Evolutionary conservation across 2,797 vertebrate species (phyloP).

Genomic region (Scolopax bukidnonensis): DNA sequence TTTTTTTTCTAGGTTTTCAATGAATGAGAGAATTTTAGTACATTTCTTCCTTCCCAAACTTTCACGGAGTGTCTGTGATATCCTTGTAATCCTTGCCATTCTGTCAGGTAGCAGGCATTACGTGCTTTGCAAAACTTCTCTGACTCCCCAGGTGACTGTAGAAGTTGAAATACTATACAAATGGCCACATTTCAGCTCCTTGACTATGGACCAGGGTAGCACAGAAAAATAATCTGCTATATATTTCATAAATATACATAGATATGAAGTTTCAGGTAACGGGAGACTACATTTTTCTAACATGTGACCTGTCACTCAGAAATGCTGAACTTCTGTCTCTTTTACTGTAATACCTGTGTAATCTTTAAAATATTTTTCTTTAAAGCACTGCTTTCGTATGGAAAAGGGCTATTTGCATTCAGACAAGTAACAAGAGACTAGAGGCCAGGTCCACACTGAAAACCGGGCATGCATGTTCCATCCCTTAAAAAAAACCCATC

Average conservation of each 20-base stretch:
- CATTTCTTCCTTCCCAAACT: not conserved
- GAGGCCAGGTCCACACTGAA: not conserved
- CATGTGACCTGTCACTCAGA: not conserved
- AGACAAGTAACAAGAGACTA: not conserved
- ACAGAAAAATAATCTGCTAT: not conserved
- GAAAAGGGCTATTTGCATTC: not conserved
- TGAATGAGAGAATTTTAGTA: not conserved
- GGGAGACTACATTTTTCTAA: not conserved
- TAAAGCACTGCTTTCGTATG: not conserved
- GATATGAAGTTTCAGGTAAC: not conserved
- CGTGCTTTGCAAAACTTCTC: not conserved
- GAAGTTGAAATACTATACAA: not conserved
- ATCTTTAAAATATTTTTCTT: conserved; percentile 6
- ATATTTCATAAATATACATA: not conserved
- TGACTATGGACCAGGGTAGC: not conserved
- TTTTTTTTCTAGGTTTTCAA: not conserved
- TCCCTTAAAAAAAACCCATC: not conserved
- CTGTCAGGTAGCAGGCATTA: not conserved
- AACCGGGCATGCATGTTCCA: not conserved
- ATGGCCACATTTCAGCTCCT: not conserved
- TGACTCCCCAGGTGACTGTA: conserved; percentile 15
- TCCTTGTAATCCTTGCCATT: not conserved
- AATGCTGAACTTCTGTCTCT: not conserved
- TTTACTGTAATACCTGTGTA: not conserved
- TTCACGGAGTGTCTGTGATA: not conserved